Evolutionary conservation across 2,888 invertebrate genomes (phyloP), one percentile per base, ranked within the genome.

Genomic region (Brenthis daphne): DNA sequence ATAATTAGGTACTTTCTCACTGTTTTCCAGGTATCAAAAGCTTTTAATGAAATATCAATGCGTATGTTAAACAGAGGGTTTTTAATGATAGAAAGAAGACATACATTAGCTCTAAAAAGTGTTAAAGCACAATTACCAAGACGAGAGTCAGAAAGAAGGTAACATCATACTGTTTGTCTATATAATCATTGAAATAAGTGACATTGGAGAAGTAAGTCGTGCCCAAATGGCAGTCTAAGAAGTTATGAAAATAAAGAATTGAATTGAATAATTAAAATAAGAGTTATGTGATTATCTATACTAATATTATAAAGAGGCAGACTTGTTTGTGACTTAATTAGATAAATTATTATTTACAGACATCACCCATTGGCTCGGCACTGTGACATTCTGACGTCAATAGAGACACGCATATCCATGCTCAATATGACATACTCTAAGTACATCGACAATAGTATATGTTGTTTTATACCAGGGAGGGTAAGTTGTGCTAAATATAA

Each of bases 401-500:
- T 98, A 67, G 98, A 98, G 87, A 98, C 98, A 0, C 94, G 98
- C 33, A 95, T 98, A 64, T 98, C 98, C 0, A 96, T 98, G 95
- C 94, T 98, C 14, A 96, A 96, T 53, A 98, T 98, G 98, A 98
- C 98, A 0, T 98, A 97, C 81, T 94, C 95, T 69, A 98, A 98
- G 87, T 97, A 96, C 81, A 96, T 98, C 47, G 97, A 98, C 75
- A 92, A 94, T 51, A 95, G 96, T 69, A 88, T 97, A 24, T 97
- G 98, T 82, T 98, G 98, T 82, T 98, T 98, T 81, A 98, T 98
- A 80, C 98, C 98, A 0, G 98, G 98, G 68, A 97, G 97, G 94
- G 98, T 98, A 81, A 88, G 79, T 75, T 47, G 37, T 43, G 37
- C 1, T 8, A 43, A 43, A 11, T 11, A 43, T 11, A 43, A 11